Conservation (phyloP, 2,888 invertebrate genomes). For the Cordilura impudica region DNA sequence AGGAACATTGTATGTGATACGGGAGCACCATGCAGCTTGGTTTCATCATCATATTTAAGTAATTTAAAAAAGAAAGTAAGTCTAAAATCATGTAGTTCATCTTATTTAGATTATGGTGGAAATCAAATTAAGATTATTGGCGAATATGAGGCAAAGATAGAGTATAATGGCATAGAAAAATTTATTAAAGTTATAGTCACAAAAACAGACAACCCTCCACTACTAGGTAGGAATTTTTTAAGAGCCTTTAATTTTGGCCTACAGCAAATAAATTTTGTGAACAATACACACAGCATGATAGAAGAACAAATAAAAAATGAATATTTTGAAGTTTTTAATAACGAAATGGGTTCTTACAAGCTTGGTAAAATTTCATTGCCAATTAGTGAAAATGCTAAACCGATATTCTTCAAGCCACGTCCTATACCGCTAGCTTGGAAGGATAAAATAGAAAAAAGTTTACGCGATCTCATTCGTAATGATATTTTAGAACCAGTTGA, state of each 20-base stretch:
- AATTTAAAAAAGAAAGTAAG: slow-evolving; percentile 12
- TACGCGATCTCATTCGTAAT: slow-evolving; percentile 17
- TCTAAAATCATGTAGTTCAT: neutral
- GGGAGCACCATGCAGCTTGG: slow-evolving; percentile 2
- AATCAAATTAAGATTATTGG: slow-evolving; percentile 16
- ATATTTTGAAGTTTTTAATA: slow-evolving; percentile 24
- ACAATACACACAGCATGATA: neutral
- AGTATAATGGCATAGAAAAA: slow-evolving; percentile 17
- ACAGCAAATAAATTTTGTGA: slow-evolving; percentile 13
- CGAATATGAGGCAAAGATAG: slow-evolving; percentile 33
- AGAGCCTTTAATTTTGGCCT: slow-evolving; percentile 14
- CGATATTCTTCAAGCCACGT: slow-evolving; percentile 37
- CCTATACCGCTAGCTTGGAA: slow-evolving; percentile 38
- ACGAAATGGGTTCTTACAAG: slow-evolving; percentile 11
- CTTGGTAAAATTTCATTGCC: slow-evolving; percentile 15
- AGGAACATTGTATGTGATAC: neutral
- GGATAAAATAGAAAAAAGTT: slow-evolving; percentile 29
- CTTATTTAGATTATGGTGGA: slow-evolving; percentile 32
- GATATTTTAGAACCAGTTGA: too few species aligned
- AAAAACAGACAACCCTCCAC: slow-evolving; percentile 1
- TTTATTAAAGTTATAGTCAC: slow-evolving; percentile 17
- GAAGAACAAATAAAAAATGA: slow-evolving; percentile 29
- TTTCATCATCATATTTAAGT: too few species aligned
- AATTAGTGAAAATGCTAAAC: slow-evolving; percentile 10
- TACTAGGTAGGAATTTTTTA: slow-evolving; percentile 17